These are phyloP conservation scores for Eilema sororculum DNA, from an alignment of 2,888 invertebrate genomes.

Conservation along the genomic window DNA sequence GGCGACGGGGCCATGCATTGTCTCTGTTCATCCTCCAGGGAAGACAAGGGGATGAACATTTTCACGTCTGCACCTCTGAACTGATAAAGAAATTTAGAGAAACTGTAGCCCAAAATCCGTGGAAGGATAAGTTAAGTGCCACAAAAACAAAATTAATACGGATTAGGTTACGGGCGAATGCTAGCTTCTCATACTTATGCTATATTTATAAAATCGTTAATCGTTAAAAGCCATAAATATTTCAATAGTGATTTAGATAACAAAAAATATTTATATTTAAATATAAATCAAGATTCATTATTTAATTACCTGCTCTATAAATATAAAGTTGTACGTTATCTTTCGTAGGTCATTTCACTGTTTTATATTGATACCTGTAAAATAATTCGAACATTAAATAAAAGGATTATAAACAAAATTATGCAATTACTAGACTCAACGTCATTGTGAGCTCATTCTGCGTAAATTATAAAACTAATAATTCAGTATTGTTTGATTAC, in stretches of 20 bases:
- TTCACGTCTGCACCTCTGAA: neutral
- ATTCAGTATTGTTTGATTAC: too few species aligned
- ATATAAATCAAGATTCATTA: constrained; percentile 1
- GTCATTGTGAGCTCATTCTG: too few species aligned
- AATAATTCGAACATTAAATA: neutral
- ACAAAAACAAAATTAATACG: neutral
- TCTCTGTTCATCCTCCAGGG: too few species aligned
- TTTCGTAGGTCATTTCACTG: neutral
- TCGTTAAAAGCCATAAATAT: constrained; percentile 2
- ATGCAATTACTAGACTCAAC: too few species aligned
- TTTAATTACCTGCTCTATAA: neutral
- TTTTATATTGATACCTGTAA: constrained; percentile 1
- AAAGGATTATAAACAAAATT: neutral
- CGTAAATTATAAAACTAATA: too few species aligned
- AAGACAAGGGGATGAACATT: neutral
- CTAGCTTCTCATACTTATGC: neutral
- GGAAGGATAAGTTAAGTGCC: neutral
- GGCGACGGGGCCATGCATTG: too few species aligned
- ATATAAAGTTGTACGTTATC: neutral
- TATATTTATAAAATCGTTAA: too few species aligned
- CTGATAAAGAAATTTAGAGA: neutral
- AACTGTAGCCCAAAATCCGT: neutral
- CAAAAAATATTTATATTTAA: neutral
- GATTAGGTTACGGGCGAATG: neutral
- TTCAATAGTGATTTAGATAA: neutral